Evolutionary conservation across 2,797 vertebrate genomes (phyloP).

Genomic region (Odontamblyopus rebecca): DNA sequence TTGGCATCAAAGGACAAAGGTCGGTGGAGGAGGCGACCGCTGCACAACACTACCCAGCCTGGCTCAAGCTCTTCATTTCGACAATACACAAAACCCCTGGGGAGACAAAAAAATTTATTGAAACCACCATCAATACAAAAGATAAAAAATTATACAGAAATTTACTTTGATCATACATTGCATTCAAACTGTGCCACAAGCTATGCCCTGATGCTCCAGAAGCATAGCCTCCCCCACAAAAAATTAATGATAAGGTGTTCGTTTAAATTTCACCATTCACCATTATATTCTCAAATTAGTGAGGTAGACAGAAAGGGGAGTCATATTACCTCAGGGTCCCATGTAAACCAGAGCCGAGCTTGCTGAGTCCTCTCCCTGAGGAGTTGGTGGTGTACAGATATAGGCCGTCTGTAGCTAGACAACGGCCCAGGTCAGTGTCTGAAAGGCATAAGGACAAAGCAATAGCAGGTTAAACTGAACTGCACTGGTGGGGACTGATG

Average conservation of each 20-base stretch:
- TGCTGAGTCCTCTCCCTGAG: constrained; percentile 96
- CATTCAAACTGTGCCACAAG: not conserved
- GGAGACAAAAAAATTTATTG: constrained; percentile 16
- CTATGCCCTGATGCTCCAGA: not conserved
- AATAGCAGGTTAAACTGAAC: not conserved
- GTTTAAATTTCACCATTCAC: constrained; percentile 31
- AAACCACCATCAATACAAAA: not conserved
- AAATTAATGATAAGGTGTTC: not conserved
- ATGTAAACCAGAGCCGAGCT: constrained; percentile 95
- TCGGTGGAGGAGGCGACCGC: constrained; percentile 87
- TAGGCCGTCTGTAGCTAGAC: constrained; percentile 93
- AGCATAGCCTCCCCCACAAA: not conserved
- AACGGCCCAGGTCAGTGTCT: constrained; percentile 97
- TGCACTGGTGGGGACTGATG: not conserved
- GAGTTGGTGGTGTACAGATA: constrained; percentile 98
- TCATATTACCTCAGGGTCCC: constrained; percentile 92
- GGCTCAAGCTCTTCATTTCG: constrained; percentile 95
- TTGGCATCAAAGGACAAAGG: constrained; percentile 96
- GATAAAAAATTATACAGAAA: not conserved
- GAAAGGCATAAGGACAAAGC: constrained; percentile 36
- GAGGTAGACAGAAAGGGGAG: constrained; percentile 31
- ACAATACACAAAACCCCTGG: constrained; percentile 96
- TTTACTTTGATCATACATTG: not conserved
- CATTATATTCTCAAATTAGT: constrained; percentile 34
- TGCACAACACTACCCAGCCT: constrained; percentile 93